Evolutionary conservation across 1,140 invertebrate genomes (phyloP).

Genomic region (Leptinotarsa undecemlineata): DNA sequence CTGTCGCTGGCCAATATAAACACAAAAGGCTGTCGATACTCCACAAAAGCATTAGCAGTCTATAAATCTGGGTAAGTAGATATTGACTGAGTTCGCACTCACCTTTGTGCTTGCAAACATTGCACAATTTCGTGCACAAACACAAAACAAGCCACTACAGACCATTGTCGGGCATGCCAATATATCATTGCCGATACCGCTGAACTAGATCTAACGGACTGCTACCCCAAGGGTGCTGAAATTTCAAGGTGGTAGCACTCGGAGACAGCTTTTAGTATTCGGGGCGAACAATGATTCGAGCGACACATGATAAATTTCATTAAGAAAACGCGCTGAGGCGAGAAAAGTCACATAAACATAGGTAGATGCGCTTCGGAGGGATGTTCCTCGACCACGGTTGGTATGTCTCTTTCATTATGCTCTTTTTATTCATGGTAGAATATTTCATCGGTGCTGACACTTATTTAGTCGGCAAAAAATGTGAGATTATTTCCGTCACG

Average conservation of each 20-base stretch:
- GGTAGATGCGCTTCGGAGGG: conserved; percentile 32
- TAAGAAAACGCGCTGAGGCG: conserved; percentile 41
- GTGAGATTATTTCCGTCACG: background rate
- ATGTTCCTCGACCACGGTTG: conserved; percentile 37
- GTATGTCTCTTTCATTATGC: conserved; percentile 37
- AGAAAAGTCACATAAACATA: conserved; percentile 45
- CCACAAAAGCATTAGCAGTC: conserved; percentile 48
- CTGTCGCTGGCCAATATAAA: conserved; percentile 49
- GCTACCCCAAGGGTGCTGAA: conserved; percentile 24
- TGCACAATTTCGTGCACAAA: conserved; percentile 43
- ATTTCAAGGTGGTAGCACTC: conserved; percentile 35
- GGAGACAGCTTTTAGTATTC: conserved; percentile 29
- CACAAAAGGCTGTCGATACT: conserved; percentile 46
- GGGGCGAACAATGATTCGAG: conserved; percentile 39
- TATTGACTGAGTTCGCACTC: conserved; percentile 44
- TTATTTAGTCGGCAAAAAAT: conserved; percentile 37
- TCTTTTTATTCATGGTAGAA: conserved; percentile 40
- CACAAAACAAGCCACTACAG: conserved; percentile 40
- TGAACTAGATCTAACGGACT: conserved; percentile 43
- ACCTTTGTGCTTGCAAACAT: conserved; percentile 37
- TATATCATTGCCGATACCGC: conserved; percentile 42
- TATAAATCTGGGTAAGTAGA: conserved; percentile 49
- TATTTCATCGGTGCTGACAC: conserved; percentile 38
- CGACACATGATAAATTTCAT: conserved; percentile 52
- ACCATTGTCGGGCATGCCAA: conserved; percentile 36